Evolutionary conservation across 2,113 vertebrate species (phyloP).

Genomic region (Reinhardtius hippoglossoides): DNA sequence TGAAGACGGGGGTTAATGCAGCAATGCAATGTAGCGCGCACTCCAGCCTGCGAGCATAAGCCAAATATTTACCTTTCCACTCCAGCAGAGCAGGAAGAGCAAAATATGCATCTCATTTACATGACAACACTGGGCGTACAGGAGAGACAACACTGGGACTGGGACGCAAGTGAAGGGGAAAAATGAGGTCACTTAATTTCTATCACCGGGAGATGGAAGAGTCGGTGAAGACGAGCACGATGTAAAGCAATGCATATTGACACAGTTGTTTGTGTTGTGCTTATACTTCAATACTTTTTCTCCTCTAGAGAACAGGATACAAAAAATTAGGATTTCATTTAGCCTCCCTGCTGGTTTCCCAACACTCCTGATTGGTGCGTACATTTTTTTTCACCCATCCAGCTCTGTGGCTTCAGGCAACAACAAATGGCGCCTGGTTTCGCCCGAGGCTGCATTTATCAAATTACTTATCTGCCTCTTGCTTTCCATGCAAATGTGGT

Average conservation of each 20-base stretch:
- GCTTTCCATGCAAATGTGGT: constrained; percentile 60
- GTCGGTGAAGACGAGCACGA: constrained; percentile 5
- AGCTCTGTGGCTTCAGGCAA: constrained; percentile 50
- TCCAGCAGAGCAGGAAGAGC: constrained; percentile 65
- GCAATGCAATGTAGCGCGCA: constrained; percentile 56
- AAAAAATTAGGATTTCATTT: constrained; percentile 16
- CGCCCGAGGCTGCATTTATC: constrained; percentile 58
- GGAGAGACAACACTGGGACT: constrained; percentile 51
- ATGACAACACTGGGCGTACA: constrained; percentile 61
- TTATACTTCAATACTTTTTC: constrained; percentile 28
- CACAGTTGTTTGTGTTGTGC: constrained; percentile 18
- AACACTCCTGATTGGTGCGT: constrained; percentile 25
- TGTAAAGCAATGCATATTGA: constrained; percentile 27
- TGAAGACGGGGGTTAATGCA: constrained; percentile 72
- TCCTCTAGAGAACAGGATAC: background rate
- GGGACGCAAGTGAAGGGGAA: constrained; percentile 26
- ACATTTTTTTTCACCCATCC: constrained; percentile 10
- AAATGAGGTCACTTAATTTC: constrained; percentile 59
- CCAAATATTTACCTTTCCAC: constrained; percentile 82
- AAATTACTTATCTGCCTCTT: constrained; percentile 58
- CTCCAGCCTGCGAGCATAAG: constrained; percentile 59
- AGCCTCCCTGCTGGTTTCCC: constrained; percentile 8
- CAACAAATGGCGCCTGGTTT: constrained; percentile 61
- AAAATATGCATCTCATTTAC: constrained; percentile 78
- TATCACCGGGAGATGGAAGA: constrained; percentile 1